A percentile compares a stretch with the other conserved stretches of the same genome.
Conservation (phyloP, 2,888 invertebrate species). For the Molorchus minor region DNA sequence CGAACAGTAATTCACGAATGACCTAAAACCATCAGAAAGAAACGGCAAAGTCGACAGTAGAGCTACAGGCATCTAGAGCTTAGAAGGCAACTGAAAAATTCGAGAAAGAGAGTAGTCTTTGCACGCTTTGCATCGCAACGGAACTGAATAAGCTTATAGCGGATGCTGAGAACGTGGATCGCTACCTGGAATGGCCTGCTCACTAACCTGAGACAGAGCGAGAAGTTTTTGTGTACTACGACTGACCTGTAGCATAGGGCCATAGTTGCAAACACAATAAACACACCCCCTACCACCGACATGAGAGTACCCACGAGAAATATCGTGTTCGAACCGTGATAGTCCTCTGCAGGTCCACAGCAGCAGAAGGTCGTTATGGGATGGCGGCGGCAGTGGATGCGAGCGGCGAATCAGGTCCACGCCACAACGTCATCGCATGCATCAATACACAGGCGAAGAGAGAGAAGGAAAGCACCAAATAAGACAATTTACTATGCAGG, state of each 20-base stretch:
- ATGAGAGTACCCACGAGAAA: slow-evolving; percentile 97
- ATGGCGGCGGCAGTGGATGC: slow-evolving; percentile 57
- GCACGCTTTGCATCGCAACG: slow-evolving; percentile 31
- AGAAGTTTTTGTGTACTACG: slow-evolving; percentile 98
- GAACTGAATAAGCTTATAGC: slow-evolving; percentile 45
- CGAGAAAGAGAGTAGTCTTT: slow-evolving; percentile 29
- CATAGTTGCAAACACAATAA: slow-evolving; percentile 98
- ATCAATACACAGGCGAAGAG: slow-evolving; percentile 68
- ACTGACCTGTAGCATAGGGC: slow-evolving; percentile 99
- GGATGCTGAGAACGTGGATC: slow-evolving; percentile 61
- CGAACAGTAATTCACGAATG: too few relatives aligned
- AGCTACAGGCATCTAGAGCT: slow-evolving; percentile 57
- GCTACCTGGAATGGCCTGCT: slow-evolving; percentile 81
- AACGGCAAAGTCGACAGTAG: slow-evolving; percentile 24
- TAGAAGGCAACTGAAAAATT: slow-evolving; percentile 51
- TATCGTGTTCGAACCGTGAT: slow-evolving; percentile 97
- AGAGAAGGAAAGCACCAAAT: slow-evolving; percentile 67
- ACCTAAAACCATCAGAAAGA: not conserved
- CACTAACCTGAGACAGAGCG: slow-evolving; percentile 98
- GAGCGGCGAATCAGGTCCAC: slow-evolving; percentile 58
- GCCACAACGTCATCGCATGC: slow-evolving; percentile 57
- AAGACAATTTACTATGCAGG: slow-evolving; percentile 52
- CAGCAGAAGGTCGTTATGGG: slow-evolving; percentile 59
- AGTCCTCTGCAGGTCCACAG: slow-evolving; percentile 78
- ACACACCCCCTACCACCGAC: slow-evolving; percentile 99